Evolutionary conservation across 2,113 vertebrate genomes (phyloP).

Genomic region (Phocoena phocoena): DNA sequence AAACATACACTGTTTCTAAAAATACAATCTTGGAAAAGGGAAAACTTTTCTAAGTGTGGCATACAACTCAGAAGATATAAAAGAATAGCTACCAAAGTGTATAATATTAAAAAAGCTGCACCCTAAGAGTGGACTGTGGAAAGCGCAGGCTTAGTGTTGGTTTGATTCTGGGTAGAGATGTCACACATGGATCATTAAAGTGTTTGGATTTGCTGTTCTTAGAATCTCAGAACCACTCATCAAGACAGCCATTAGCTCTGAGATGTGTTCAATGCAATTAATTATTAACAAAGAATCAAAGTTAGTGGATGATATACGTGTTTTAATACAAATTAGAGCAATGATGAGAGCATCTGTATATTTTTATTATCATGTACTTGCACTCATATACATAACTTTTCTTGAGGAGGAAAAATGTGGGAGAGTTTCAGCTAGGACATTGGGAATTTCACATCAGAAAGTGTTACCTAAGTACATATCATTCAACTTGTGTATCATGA

Average conservation of each 20-base stretch:
- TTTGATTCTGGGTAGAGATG: not conserved
- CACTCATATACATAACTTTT: not conserved
- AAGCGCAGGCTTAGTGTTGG: not conserved
- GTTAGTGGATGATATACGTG: not conserved
- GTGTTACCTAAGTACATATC: not conserved
- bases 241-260: not conserved
- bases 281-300: slow-evolving; percentile 33
- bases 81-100: not conserved
- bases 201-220: slow-evolving; percentile 17
- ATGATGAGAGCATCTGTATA: not conserved
- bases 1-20: slow-evolving; percentile 34
- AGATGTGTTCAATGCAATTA: not conserved
- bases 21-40: not conserved
- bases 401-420: not conserved
- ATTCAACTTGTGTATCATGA: not conserved
- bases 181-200: not conserved
- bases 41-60: not conserved
- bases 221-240: slow-evolving; percentile 6
- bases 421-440: not conserved
- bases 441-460: not conserved
- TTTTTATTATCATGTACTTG: not conserved
- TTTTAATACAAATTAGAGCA: not conserved
- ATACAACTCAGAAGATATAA: not conserved
- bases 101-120: not conserved
- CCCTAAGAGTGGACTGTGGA: not conserved